Evolutionary conservation across 2,113 vertebrate genomes (phyloP).

Genomic region (Periophthalmodon schlosseri): DNA sequence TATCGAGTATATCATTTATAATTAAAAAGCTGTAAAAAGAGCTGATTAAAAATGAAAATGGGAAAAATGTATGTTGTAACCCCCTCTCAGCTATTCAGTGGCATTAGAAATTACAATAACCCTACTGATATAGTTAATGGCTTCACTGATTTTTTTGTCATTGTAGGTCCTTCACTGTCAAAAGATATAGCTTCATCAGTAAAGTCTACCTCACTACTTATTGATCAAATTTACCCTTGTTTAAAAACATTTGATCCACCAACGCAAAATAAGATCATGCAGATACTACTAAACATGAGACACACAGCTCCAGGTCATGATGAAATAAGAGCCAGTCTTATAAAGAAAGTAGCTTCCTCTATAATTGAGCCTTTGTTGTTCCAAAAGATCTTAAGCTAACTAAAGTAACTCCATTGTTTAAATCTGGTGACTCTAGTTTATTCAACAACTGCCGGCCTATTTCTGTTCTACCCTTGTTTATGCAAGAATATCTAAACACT

Average conservation of each 20-base stretch:
- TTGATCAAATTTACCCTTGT: neutral
- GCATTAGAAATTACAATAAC: no score
- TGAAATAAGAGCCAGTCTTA: neutral
- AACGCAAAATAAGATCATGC: neutral
- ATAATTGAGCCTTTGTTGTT: neutral
- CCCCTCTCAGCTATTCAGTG: no score
- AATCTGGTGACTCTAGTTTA: neutral
- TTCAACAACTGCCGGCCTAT: neutral
- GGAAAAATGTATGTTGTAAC: no score
- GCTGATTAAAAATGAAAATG: no score
- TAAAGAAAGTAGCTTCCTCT: neutral
- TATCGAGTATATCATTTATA: no score
- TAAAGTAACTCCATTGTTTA: neutral
- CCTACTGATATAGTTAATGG: no score
- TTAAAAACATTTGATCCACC: neutral
- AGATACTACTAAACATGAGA: neutral
- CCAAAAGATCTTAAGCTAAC: no score
- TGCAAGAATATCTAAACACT: neutral
- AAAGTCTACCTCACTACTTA: neutral
- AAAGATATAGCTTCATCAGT: neutral
- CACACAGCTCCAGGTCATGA: neutral
- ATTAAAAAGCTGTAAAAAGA: no score
- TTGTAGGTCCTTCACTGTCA: neutral
- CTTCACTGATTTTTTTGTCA: neutral
- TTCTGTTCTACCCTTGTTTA: neutral